phyloP scores from a whole-genome alignment of 2,888 invertebrate species.

The Poecilus cupreus region DNA sequence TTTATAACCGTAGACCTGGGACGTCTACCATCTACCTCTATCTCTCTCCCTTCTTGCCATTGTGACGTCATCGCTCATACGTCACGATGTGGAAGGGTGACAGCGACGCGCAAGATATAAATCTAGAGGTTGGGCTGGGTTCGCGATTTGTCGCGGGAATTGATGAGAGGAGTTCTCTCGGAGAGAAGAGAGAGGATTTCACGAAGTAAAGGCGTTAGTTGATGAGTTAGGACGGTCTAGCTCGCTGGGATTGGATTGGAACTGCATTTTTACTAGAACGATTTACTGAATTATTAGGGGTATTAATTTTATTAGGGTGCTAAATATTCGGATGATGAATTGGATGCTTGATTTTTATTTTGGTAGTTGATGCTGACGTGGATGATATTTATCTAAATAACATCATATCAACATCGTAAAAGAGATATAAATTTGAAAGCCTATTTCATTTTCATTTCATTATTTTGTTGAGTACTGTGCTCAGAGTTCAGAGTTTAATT shows the following conservation, averaged over 20 bases:
- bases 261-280: neutral
- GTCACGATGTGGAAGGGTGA: conserved; percentile 10
- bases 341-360: neutral
- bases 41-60: neutral
- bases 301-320: conserved; percentile 9
- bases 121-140: neutral
- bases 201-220: neutral
- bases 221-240: neutral
- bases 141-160: conserved; percentile 14
- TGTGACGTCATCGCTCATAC: conserved; percentile 10
- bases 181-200: neutral
- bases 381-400: too few relatives aligned
- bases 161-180: conserved; percentile 2
- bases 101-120: conserved; percentile 20
- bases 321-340: conserved; percentile 5
- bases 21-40: neutral
- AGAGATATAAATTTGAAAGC: too few relatives aligned
- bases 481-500: too few relatives aligned
- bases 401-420: too few relatives aligned
- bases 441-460: too few relatives aligned
- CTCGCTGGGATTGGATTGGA: neutral
- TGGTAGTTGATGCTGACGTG: too few relatives aligned
- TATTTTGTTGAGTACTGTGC: too few relatives aligned
- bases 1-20: conserved; percentile 8
- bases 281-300: conserved; percentile 1